Conservation (phyloP, 2,113 vertebrate species). For the Fulmarus glacialis region DNA sequence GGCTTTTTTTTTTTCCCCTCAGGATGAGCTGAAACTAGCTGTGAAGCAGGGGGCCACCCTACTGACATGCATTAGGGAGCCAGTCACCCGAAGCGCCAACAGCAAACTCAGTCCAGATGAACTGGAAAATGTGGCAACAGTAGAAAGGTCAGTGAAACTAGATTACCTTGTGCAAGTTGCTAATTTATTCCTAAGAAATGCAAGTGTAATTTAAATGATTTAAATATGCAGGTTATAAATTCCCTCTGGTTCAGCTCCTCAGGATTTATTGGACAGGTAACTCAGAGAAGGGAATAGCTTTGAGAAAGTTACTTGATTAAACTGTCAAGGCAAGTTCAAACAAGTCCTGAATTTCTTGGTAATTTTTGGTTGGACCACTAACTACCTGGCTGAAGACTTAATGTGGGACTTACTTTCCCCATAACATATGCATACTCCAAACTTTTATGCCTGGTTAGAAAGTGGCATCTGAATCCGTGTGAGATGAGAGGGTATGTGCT, state of each 20-base stretch:
- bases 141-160: constrained; percentile 85
- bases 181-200: not conserved
- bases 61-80: constrained; percentile 87
- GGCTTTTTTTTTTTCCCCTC: not conserved
- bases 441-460: not conserved
- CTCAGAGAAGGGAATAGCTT: not conserved
- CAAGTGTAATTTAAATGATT: not conserved
- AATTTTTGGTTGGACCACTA: not conserved
- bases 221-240: not conserved
- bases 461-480: not conserved
- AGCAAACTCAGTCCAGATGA: constrained; percentile 86
- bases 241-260: not conserved
- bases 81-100: constrained; percentile 78
- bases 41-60: constrained; percentile 89
- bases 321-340: not conserved
- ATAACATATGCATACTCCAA: not conserved
- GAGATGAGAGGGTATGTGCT: not conserved
- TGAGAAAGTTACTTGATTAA: not conserved
- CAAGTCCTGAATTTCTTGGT: not conserved
- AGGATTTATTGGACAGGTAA: not conserved
- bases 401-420: not conserved
- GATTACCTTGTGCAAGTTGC: not conserved
- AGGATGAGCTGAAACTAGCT: constrained; percentile 90
- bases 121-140: constrained; percentile 88
- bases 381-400: not conserved